Conservation (phyloP, 2,113 vertebrate species). For the Zapus hudsonius region DNA sequence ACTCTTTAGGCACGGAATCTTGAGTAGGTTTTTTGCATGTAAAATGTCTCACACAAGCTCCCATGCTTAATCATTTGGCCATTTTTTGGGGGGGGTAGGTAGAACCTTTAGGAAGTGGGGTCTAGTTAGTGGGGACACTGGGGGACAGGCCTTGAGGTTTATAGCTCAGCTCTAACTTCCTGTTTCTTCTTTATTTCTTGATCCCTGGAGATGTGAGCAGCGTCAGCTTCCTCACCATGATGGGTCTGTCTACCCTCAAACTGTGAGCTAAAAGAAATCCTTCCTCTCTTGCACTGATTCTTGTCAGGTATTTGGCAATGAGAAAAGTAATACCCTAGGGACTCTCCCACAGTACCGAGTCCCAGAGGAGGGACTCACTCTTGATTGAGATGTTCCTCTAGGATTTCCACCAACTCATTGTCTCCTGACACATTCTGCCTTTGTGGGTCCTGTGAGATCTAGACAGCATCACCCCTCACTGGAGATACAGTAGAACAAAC, state of each 20-base stretch:
- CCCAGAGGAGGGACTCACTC: background rate
- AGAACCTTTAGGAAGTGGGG: background rate
- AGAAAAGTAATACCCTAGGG: background rate
- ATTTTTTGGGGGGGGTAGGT: background rate
- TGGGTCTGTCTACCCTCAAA: background rate
- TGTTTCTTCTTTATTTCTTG: background rate
- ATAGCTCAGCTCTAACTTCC: background rate
- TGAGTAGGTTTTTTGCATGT: background rate
- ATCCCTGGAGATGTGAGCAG: background rate
- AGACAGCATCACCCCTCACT: background rate
- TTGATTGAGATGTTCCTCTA: background rate
- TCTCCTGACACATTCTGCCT: background rate
- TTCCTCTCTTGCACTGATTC: too few species aligned
- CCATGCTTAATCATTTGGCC: background rate
- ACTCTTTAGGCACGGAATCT: background rate
- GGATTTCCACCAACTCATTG: background rate
- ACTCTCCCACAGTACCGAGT: background rate
- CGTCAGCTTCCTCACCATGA: background rate
- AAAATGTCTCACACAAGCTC: background rate
- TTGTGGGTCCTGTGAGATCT: background rate
- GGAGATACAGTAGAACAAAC: background rate
- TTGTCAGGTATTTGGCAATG: background rate
- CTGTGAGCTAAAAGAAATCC: background rate
- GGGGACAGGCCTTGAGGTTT: background rate
- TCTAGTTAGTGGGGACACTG: background rate